Base-by-base conservation (phyloP, 2,113 vertebrate genomes). In the Periophthalmus modestus region DNA sequence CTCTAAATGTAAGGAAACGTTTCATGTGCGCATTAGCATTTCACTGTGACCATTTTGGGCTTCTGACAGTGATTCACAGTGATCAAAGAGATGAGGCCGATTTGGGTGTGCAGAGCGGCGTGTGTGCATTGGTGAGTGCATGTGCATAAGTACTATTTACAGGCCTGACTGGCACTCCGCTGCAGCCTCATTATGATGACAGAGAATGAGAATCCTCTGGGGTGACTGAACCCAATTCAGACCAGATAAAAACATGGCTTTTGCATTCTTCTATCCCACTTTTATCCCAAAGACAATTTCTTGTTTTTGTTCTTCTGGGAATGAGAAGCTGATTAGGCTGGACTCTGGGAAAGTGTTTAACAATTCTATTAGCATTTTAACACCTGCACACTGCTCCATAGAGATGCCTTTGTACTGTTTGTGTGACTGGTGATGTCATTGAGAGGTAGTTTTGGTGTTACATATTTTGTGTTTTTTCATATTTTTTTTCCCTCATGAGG, bases 221-320 rank as follows among this genome's bases (percentile, higher is more conserved):
- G 70, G 85, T 89, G 76, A 91, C 85, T 89, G 80, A 91, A 91
- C 83, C 67, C 68, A 78, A 46, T 77, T 81, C 86, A 77, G 80
- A 79, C 91, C 75, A 87, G 82, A 82, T 78, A 19, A 18, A 61
- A 57, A 63, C 16, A 28, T 58, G 67, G 18, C 71, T 76, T 80
- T 69, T 55, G 69, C 77, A 74, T 82, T 76, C 69, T 78, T 85
- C 73, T 78, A 5, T 75, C 71, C 62, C 48, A 59, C 81, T 80
- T 84, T 78, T 84, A 79, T 69, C 68, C 75, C 78, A 74, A 24
- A 47, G 48, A 71, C 34, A 18, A 50, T 19, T 70, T 76, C 77
- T 9, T 57, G 72, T 55, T 34, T 36, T n/a, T 3, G 15, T 1
- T 6, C 61, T 79, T 73, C n/a, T 73, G 70, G 57, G 71, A 85